A percentile compares a stretch with the other conserved stretches of the same genome.
Evolutionary conservation across 2,888 invertebrate species (phyloP).

Genomic region (Drosophila affinis): DNA sequence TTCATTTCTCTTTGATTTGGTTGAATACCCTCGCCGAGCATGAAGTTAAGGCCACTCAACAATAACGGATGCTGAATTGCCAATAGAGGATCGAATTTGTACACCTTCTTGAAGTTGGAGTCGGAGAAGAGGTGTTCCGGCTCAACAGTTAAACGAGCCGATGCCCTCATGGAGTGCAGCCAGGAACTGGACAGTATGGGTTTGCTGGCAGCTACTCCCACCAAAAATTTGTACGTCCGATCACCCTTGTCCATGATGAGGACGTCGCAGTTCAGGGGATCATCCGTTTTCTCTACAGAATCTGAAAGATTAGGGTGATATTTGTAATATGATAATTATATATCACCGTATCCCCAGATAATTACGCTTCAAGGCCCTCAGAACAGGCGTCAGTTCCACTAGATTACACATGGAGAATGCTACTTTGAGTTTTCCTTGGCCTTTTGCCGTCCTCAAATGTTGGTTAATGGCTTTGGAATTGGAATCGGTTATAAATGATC

Average conservation of each 20-base stretch:
- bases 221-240: constrained; percentile 65
- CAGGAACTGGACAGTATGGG: constrained; percentile 52
- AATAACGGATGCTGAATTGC: constrained; percentile 30
- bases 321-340: neutral
- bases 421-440: constrained; percentile 48
- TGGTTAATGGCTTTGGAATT: constrained; percentile 37
- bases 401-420: constrained; percentile 58
- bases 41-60: constrained; percentile 44
- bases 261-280: constrained; percentile 55
- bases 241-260: constrained; percentile 69
- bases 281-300: constrained; percentile 36
- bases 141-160: constrained; percentile 28
- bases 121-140: constrained; percentile 58
- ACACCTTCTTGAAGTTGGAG: constrained; percentile 31
- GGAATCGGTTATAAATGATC: neutral
- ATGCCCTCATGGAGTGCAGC: constrained; percentile 43
- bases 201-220: constrained; percentile 51
- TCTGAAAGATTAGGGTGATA: constrained; percentile 20
- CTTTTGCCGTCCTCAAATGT: constrained; percentile 47
- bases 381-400: constrained; percentile 7
- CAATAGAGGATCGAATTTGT: constrained; percentile 51
- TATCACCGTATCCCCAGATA: fast-evolving
- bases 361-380: constrained; percentile 38
- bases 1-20: constrained; percentile 54
- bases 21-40: constrained; percentile 45